These are phyloP conservation scores for Apus apus DNA, from an alignment of 2,113 vertebrate genomes.

Conservation along the genomic window DNA sequence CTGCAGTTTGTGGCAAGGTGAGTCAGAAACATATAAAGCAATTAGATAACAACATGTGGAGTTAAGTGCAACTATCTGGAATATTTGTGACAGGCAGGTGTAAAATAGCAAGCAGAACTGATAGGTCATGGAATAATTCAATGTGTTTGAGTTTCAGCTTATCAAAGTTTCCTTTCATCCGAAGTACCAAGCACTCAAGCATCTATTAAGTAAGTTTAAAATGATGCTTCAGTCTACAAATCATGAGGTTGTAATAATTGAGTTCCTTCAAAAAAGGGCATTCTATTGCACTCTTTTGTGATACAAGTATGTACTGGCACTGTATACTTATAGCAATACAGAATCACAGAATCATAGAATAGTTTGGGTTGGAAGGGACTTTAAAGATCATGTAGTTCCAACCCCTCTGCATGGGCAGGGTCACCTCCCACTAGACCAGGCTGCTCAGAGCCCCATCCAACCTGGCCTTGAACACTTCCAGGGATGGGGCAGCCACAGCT, in stretches of 20 bases:
- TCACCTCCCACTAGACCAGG: too few relatives aligned
- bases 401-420: too few relatives aligned
- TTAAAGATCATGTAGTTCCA: too few relatives aligned
- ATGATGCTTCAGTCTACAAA: background rate
- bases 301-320: background rate
- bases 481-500: too few relatives aligned
- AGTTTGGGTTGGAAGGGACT: too few relatives aligned
- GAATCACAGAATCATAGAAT: background rate
- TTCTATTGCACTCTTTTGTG: background rate
- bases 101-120: background rate
- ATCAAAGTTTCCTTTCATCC: background rate
- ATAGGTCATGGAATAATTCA: background rate
- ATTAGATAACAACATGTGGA: background rate
- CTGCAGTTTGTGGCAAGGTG: background rate
- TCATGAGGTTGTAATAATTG: background rate
- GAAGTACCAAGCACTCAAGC: background rate
- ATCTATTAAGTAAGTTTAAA: conserved; percentile 14
- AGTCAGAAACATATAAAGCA: background rate
- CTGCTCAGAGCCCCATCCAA: too few relatives aligned
- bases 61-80: background rate
- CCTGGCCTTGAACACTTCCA: too few relatives aligned
- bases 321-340: background rate
- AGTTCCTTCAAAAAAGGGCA: background rate
- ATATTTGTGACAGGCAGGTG: background rate
- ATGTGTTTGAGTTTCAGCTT: background rate